These are phyloP conservation scores for Pandemis heparana DNA, from an alignment of 2,888 invertebrate genomes.

Conservation along the genomic window DNA sequence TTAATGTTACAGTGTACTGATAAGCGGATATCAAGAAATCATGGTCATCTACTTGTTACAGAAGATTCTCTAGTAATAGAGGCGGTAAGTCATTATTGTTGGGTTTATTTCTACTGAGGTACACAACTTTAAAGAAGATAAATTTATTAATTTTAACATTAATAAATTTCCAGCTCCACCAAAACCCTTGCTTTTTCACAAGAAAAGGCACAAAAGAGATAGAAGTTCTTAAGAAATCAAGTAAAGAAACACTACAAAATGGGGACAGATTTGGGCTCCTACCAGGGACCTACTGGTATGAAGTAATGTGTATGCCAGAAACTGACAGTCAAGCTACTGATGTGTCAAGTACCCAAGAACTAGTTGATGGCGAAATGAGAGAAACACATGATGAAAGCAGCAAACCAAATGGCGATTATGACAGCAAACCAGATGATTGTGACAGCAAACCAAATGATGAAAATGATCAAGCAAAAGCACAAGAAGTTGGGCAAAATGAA, in stretches of 20 bases:
- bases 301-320: slow-evolving; percentile 56
- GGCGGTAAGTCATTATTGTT: slow-evolving; percentile 63
- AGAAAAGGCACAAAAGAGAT: slow-evolving; percentile 57
- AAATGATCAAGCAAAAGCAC: slow-evolving; percentile 11
- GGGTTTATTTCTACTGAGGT: too few relatives aligned
- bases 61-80: slow-evolving; percentile 68
- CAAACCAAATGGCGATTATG: not conserved
- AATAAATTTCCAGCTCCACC: slow-evolving; percentile 74
- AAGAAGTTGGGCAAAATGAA: not conserved
- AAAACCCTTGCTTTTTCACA: slow-evolving; percentile 83
- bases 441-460: not conserved
- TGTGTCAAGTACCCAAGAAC: slow-evolving; percentile 31
- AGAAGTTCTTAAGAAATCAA: slow-evolving; percentile 66
- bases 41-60: slow-evolving; percentile 76
- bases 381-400: slow-evolving; percentile 2
- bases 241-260: slow-evolving; percentile 61
- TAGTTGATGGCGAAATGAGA: slow-evolving; percentile 25
- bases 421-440: not conserved
- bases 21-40: slow-evolving; percentile 82
- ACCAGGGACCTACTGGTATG: slow-evolving; percentile 80
- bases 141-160: not conserved
- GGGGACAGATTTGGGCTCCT: slow-evolving; percentile 84
- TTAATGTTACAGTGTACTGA: slow-evolving; percentile 77
- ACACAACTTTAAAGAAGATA: not conserved
- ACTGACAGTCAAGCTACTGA: slow-evolving; percentile 36